Evolutionary conservation across 2,888 invertebrate genomes (phyloP), one percentile per base, ranked within the genome.

Genomic region (Agrilus biguttatus): DNA sequence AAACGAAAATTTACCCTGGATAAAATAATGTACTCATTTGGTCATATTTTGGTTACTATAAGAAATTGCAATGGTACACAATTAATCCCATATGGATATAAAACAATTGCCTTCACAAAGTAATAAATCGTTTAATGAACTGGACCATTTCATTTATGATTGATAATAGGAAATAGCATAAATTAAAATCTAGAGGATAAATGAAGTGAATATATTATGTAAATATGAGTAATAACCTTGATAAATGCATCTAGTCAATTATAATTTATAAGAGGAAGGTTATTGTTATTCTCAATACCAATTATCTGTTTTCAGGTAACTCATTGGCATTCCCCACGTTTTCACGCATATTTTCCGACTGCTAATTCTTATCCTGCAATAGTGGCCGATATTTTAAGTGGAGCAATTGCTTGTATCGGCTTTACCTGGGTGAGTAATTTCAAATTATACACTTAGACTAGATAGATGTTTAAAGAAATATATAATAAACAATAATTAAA

Each of bases 241-340:
- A 21, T 8, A 17, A 39, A 39, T n/a, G 2, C 14, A n/a, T 39
- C n/a, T 8, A 7, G 13, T 21, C 5, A 34, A 5, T 14, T 34
- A 12, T 19, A 23, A 8, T 10, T 33, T 12, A 39, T 33, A n/a
- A 21, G 17, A 21, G 21, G 21, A 32, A 37, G 10, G 14, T 46
- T 44, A 23, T 39, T 21, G 28, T 32, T 46, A 40, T 28, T 39
- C 7, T n/a, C 17, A 17, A 17, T 17, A 17, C 10, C 32, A 35
- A 12, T 13, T 35, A 33, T 33, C 12, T 42, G 39, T 36, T 49
- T 49, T 46, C 56, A 73, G 72, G 71, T 93, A 43, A 95, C 95
- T 1, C 95, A 95, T 61, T 96, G 95, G 95, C 90, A 93, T 63
- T 90, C 89, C 42, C 95, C 95, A 7, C 78, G 84, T 59, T 96